Base-by-base conservation (phyloP, 1,140 invertebrate species). In the Mylabris phalerata region DNA sequence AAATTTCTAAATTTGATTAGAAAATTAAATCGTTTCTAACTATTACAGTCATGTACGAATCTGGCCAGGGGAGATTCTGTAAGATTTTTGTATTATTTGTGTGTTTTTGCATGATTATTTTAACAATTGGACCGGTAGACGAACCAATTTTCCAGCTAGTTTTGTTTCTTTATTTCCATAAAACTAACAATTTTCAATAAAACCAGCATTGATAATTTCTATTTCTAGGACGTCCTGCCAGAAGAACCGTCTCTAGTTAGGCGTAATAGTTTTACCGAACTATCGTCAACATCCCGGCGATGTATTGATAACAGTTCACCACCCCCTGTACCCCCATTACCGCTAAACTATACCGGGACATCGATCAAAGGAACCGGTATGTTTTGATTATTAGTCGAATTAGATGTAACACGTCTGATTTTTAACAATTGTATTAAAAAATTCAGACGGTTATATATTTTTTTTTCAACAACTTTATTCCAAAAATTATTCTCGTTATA, bases 301-400 rank as follows among this genome's bases (percentile, higher is more conserved):
- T 32, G 2, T 32, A 48, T 44, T 57, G 61, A 60, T 19, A 73
- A 76, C 52, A 62, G 69, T 61, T 68, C 71, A 66, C 77, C 81
- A 39, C 82, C 83, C 38, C 79, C 82, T 42, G 76, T 84, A 57
- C 82, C 83, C 61, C 81, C 82, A 46, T 75, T 82, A 62, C 83
- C 83, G 50, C 62, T 79, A 39, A 80, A 83, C 71, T 85, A 84
- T 66, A 77, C 75, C 9, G 62, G 59, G 50, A 51, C 42, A 42
- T 55, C 55, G 13, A 48, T 66, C n/a, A 64, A 63, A 61, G 59
- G 56, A 10, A 63, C 64, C 50, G 64, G 59, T 65, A 51, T 49
- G 46, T 48, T 50, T 52, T 48, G 27, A 9, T 51, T 41, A 40
- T 9, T 55, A 4, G 3, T 45, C 19, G 19, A 32, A 32, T 32